phyloP scores from a whole-genome alignment of 64 coral and sea anemone genomes.

The Dendronephthya gigantea region DNA sequence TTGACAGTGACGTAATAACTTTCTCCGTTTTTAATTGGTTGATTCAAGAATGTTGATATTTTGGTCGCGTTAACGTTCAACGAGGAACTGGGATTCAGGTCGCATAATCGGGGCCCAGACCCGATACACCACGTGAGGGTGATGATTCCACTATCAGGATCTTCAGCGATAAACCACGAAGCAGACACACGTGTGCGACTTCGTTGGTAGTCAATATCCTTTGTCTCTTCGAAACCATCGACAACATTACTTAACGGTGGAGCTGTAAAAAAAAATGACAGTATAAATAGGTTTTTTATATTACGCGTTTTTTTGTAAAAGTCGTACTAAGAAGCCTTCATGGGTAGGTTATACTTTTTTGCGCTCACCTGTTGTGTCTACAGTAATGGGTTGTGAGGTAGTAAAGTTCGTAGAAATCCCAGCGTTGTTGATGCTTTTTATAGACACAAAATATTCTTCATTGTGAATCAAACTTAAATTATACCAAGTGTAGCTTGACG shows the following conservation, averaged over 20 bases:
- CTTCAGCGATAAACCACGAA: slow-evolving; percentile 32
- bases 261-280: slow-evolving; percentile 10
- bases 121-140: slow-evolving; percentile 59
- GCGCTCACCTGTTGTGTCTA: slow-evolving; percentile 66
- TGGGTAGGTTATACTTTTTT: too few species aligned
- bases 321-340: too few species aligned
- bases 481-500: slow-evolving; percentile 6
- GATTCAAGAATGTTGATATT: slow-evolving; percentile 11
- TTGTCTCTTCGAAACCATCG: slow-evolving; percentile 47
- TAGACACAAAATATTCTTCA: slow-evolving; percentile 23
- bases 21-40: slow-evolving; percentile 48
- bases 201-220: slow-evolving; percentile 58
- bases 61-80: slow-evolving; percentile 27
- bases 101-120: slow-evolving; percentile 13
- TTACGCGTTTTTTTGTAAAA: too few species aligned
- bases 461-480: slow-evolving; percentile 12
- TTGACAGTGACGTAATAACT: slow-evolving; percentile 50
- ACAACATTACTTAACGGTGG: slow-evolving; percentile 27
- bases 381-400: slow-evolving; percentile 54
- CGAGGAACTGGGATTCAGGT: slow-evolving; percentile 16
- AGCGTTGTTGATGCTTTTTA: slow-evolving; percentile 27
- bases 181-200: slow-evolving; percentile 47
- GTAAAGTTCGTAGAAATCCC: slow-evolving; percentile 37
- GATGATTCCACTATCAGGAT: slow-evolving; percentile 64
- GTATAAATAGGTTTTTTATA: too few species aligned